phyloP scores from a whole-genome alignment of 2,888 invertebrate species.

The Portevinia maculata region DNA sequence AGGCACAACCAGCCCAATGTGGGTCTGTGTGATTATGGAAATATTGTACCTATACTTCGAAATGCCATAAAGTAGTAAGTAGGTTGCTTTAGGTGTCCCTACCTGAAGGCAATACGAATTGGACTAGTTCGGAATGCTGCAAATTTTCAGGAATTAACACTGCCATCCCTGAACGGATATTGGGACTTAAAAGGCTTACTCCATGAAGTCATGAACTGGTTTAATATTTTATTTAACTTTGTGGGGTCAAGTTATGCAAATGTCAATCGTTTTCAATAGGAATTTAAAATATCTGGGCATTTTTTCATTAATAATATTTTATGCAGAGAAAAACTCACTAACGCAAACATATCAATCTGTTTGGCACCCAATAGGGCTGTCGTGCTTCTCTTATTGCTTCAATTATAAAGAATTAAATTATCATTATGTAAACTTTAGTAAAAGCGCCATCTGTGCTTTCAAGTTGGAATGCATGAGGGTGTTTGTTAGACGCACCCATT shows the following conservation, averaged over 20 bases:
- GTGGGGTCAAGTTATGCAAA: not conserved
- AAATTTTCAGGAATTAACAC: conserved; percentile 9
- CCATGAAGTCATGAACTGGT: not conserved
- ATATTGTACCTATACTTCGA: conserved; percentile 42
- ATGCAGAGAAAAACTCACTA: too few species aligned
- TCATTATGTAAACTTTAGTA: too few species aligned
- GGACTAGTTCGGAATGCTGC: conserved; percentile 21
- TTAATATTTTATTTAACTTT: not conserved
- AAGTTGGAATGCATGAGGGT: too few species aligned
- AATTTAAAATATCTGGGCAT: too few species aligned
- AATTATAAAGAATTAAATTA: too few species aligned
- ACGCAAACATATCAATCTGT: too few species aligned
- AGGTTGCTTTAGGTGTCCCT: conserved; percentile 24
- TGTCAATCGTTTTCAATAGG: not conserved
- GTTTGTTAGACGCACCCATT: too few species aligned
- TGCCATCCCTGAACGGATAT: conserved; percentile 9
- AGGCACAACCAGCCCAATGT: conserved; percentile 24
- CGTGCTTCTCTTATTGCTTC: too few species aligned
- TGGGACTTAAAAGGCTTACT: not conserved
- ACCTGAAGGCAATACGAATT: conserved; percentile 40
- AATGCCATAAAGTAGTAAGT: conserved; percentile 53
- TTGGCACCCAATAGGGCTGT: too few species aligned
- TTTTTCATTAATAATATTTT: too few species aligned
- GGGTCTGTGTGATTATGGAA: conserved; percentile 47
- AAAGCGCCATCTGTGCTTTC: too few species aligned